Base-by-base conservation (phyloP, 64 coral and sea anemone species). In the Catalaphyllia jardinei region DNA sequence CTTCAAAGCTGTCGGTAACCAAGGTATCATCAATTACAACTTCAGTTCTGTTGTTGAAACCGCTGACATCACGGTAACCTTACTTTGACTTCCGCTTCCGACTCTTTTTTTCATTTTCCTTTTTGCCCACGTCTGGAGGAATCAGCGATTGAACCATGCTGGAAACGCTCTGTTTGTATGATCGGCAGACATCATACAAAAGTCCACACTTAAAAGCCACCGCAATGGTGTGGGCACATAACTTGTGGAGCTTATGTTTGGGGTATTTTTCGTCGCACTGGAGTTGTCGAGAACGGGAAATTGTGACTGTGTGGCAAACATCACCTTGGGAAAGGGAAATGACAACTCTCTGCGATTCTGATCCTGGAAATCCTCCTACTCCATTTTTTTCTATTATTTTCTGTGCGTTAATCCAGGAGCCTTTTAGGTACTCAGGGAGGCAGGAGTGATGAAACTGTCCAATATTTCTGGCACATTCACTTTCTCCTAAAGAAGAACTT, bases 141-240 rank as follows among this genome's bases (percentile, higher is more conserved):
- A 74, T 35, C 29, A 74, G 13, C 33, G 72, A 74, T 39, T 74
- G 29, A 15, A 74, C 31, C 29, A 74, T 74, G 31, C 10, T 17
- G 31, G 72, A 35, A 74, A 74, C 13, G 31, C 72, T 74, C 14
- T 74, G 72, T 74, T 74, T 74, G 29, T 74, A 74, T 13, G 29
- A 29, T 74, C 15, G 33, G 29, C 72, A 35, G 31, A 74, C 72
- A 74, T 35, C 33, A 35, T 35, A 35, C 33, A 35, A 35, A 74
- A 74, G 72, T 74, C 72, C 72, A 35, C 29, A 12, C 29, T 74
- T 11, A 8, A 74, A 39, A 4, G 72, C 72, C 24, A 74, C 72
- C 18, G 72, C 72, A 15, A 74, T 74, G 5, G 72, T 35, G 33
- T 74, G 72, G 72, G 72, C 72, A 74, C 72, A 74, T 29, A 73